phyloP scores from a whole-genome alignment of 2,113 vertebrate species.

The Urocynchramus pylzowi region DNA sequence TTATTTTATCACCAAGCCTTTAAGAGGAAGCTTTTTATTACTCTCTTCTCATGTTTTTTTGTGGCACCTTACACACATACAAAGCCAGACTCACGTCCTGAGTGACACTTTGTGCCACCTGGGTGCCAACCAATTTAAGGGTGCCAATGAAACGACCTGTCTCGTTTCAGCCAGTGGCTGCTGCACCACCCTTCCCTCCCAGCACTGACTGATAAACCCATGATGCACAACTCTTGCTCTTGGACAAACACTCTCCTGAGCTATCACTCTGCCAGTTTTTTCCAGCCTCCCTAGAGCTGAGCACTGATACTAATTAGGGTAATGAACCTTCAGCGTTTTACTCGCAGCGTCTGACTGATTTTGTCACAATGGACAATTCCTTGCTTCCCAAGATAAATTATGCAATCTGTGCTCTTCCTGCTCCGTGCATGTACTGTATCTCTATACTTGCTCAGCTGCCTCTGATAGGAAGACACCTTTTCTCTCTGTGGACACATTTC shows the following conservation, averaged over 20 bases:
- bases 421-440: background rate
- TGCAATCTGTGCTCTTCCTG: background rate
- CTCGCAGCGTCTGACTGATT: constrained; percentile 43
- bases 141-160: background rate
- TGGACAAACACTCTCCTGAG: background rate
- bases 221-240: background rate
- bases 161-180: background rate
- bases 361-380: constrained; percentile 3
- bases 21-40: background rate
- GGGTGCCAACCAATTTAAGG: background rate
- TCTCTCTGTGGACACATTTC: background rate
- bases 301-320: constrained; percentile 38
- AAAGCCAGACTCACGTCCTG: background rate
- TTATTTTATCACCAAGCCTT: background rate
- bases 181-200: background rate
- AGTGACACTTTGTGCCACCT: background rate
- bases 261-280: background rate
- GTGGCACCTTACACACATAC: background rate
- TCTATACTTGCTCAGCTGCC: background rate
- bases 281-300: background rate
- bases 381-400: constrained; percentile 27
- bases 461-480: background rate
- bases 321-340: constrained; percentile 32
- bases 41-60: background rate
- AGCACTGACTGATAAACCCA: background rate